Percentiles rank a stretch among this genome's conserved stretches.
These are phyloP conservation scores for Cyclina sinensis DNA, from an alignment of 1,140 invertebrate species.

Conservation along the genomic window DNA sequence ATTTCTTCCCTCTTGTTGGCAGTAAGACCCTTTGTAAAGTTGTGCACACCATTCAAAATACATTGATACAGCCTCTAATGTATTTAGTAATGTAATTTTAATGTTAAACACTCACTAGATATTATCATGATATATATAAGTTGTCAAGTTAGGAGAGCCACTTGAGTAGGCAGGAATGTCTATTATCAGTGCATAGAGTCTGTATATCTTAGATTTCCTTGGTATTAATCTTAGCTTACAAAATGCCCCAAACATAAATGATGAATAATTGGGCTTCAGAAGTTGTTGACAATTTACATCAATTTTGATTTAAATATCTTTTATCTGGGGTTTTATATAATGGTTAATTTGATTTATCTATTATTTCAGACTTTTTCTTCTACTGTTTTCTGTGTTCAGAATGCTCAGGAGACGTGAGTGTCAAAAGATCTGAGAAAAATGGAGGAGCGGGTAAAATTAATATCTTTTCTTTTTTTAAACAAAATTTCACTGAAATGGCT, in stretches of 20 bases:
- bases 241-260: conserved; percentile 28
- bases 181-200: conserved; percentile 17
- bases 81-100: conserved; percentile 71
- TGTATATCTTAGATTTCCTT: conserved; percentile 23
- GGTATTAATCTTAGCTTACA: conserved; percentile 6
- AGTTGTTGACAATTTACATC: conserved; percentile 67
- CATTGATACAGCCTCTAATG: conserved; percentile 59
- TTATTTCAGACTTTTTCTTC: conserved; percentile 31
- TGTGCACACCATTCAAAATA: conserved; percentile 54
- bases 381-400: background rate
- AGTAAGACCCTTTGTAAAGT: conserved; percentile 20
- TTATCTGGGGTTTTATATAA: conserved; percentile 53
- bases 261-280: conserved; percentile 50
- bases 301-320: conserved; percentile 70
- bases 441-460: background rate
- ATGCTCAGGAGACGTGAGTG: background rate
- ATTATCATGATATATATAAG: conserved; percentile 64
- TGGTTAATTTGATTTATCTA: conserved; percentile 54
- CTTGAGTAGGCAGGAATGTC: conserved; percentile 47
- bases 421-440: background rate
- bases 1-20: conserved; percentile 22
- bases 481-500: background rate
- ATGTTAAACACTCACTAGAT: conserved; percentile 68
- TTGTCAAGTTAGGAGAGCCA: conserved; percentile 50
- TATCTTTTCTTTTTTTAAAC: background rate